Base-by-base conservation (phyloP, 2,888 invertebrate genomes). In the Lasioglossum oenotherae region DNA sequence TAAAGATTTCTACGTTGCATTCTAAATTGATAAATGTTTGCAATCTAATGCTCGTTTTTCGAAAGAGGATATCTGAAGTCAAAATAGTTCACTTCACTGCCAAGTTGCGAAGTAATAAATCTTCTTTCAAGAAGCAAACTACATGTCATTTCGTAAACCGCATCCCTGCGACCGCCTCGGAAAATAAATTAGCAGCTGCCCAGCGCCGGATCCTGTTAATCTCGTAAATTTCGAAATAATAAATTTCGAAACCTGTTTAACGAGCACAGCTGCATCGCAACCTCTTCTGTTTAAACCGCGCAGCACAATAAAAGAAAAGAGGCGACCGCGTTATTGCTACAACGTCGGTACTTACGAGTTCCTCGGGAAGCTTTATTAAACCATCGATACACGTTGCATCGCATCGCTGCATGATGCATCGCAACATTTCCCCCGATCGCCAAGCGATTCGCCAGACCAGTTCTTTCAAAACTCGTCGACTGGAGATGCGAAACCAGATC, bases 321-420 rank as follows among this genome's bases (percentile, higher is more conserved):
- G 6, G 14, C 31, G 64, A 16, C 31, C 64, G 64, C 64, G 27
- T 64, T 64, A 64, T 64, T 64, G 64, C 64, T 31, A 31, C 31
- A 64, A 64, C 27, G 31, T 27, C 64, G 64, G 31, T 31, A 31
- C 57, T n/a, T 57, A 64, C 64, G 64, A 64, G 64, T 64, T 23
- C 27, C 64, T 64, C 27, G 64, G 64, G 27, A 64, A 31, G 64
- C 64, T 64, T 64, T 64, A 64, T 64, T 64, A 64, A 64, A 64
- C 31, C 69, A 38, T 69, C 64, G 64, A 64, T 64, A 64, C 64
- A 64, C 64, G 64, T 31, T 64, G 14, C 64, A 10, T 31, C 64
- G 14, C 64, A 10, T 31, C 64, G 31, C 27, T 31, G 27, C 14
- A 31, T 31, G 64, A 64, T 64, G 27, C 31, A 64, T 64, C 64